Base-by-base conservation (phyloP, 2,113 vertebrate genomes). In the Oceanodroma tethys region DNA sequence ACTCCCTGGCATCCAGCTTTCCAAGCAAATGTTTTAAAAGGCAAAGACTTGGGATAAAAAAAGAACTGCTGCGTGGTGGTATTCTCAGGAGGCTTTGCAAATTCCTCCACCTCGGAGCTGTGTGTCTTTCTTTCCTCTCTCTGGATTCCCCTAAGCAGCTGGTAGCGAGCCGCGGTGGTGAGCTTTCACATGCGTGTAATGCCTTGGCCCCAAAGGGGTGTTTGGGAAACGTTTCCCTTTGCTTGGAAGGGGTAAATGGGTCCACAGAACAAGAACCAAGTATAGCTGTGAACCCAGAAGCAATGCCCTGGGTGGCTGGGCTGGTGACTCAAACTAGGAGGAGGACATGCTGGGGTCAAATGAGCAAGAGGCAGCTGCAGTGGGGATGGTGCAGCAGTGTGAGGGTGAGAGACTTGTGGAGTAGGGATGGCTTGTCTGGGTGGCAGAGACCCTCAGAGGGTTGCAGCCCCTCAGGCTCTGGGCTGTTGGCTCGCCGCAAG, bases 1-100 rank as follows among this genome's bases (percentile, higher is more conserved):
- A 9, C 73, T 82, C 26, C 13, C 55, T 40, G 87, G 93, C 84
- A 95, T 90, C 84, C 53, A 71, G 81, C 81, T 97, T 91, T 59
- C 55, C 78, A 63, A 68, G 74, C 66, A 86, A 96, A 52, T 56
- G 86, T 96, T 97, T 67, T 48, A 95, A 92, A 94, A 92, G 82
- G 92, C 88, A 58, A 14, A 95, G 93, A 56, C 65, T 68, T 5
- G 27, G 36, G 92, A 90, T 95, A 95, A 95, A 97, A 96, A 97
- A 95, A 95, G 84, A 95, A 91, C 84, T 58, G 89, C 89, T 79
- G 73, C 62, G 94, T 9, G 71, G 81, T 66, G 63, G 67, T 94
- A 91, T 95, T 94, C 91, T 94, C 94, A 47, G 63, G 85, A 86
- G 87, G 90, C 90, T 96, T 88, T 83, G 81, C 75, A 38, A 73